Percentiles rank a stretch among this genome's conserved stretches.
Evolutionary conservation across 1,140 invertebrate genomes (phyloP).

Genomic region (Caerostris darwini): DNA sequence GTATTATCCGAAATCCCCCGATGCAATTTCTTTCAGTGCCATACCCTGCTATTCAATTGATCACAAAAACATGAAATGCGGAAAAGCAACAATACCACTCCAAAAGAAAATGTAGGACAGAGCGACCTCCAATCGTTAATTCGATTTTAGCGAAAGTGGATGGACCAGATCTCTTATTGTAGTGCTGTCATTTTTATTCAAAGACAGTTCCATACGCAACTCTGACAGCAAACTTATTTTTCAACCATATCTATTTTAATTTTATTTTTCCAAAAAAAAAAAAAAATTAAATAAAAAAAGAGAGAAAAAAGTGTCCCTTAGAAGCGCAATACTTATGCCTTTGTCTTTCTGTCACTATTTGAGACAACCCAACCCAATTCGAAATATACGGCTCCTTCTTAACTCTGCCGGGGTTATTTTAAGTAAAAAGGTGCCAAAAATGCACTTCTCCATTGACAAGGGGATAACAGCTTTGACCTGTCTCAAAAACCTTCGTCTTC

Average conservation of each 20-base stretch:
- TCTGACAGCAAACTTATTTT: slow-evolving; percentile 62
- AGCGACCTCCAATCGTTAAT: slow-evolving; percentile 53
- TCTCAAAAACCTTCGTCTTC: not conserved
- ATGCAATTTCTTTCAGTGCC: not conserved
- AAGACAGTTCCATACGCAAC: slow-evolving; percentile 51
- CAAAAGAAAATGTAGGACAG: slow-evolving; percentile 23
- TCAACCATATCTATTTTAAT: too few species aligned
- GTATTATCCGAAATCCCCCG: not conserved
- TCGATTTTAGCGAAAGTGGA: slow-evolving; percentile 55
- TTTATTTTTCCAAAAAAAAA: too few species aligned
- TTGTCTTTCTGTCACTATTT: slow-evolving; percentile 46
- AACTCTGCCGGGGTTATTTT: slow-evolving; percentile 38
- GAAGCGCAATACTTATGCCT: slow-evolving; percentile 60
- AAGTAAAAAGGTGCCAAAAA: slow-evolving; percentile 45
- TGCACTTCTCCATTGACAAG: slow-evolving; percentile 32
- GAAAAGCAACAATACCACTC: slow-evolving; percentile 12
- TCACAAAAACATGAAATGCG: slow-evolving; percentile 43
- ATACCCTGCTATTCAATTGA: slow-evolving; percentile 18
- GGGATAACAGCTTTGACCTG: slow-evolving; percentile 52
- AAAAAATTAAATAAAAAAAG: too few species aligned
- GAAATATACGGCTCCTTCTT: slow-evolving; percentile 23
- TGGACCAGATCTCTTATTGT: slow-evolving; percentile 42
- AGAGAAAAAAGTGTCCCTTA: slow-evolving; percentile 43
- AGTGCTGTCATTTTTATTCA: slow-evolving; percentile 67
- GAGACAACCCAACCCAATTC: slow-evolving; percentile 23